These are phyloP conservation scores for Chiloscyllium punctatum DNA, from an alignment of 2,797 vertebrate genomes.

Conservation along the genomic window DNA sequence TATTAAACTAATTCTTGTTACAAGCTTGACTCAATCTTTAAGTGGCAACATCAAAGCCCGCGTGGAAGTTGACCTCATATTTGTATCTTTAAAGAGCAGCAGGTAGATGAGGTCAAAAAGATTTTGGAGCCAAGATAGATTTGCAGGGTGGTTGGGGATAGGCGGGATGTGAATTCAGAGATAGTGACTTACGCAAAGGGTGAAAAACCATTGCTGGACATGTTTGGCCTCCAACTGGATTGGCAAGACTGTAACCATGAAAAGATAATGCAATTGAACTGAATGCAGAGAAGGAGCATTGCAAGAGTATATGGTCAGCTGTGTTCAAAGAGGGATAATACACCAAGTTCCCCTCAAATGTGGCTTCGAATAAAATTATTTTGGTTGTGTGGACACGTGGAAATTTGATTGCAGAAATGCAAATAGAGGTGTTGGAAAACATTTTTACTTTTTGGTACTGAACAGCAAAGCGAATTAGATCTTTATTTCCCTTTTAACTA, in stretches of 20 bases:
- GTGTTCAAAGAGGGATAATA: neutral
- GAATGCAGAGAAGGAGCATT: too few species aligned
- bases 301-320: neutral
- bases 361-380: neutral
- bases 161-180: neutral
- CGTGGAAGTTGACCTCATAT: neutral
- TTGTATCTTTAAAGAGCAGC: neutral
- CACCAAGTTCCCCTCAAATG: neutral
- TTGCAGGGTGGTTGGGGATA: too few species aligned
- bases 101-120: neutral
- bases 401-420: neutral
- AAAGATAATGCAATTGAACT: too few species aligned
- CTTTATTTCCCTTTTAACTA: neutral
- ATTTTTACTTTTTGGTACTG: neutral
- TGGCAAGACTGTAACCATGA: neutral
- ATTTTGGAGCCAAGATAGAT: neutral
- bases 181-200: neutral
- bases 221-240: too few species aligned
- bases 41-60: neutral
- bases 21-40: neutral
- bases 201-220: neutral
- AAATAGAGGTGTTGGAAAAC: too few species aligned
- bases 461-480: neutral
- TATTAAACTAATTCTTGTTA: neutral
- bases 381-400: neutral